Conservation (phyloP, 2,797 vertebrate species). For the Neoniphon sammara region DNA sequence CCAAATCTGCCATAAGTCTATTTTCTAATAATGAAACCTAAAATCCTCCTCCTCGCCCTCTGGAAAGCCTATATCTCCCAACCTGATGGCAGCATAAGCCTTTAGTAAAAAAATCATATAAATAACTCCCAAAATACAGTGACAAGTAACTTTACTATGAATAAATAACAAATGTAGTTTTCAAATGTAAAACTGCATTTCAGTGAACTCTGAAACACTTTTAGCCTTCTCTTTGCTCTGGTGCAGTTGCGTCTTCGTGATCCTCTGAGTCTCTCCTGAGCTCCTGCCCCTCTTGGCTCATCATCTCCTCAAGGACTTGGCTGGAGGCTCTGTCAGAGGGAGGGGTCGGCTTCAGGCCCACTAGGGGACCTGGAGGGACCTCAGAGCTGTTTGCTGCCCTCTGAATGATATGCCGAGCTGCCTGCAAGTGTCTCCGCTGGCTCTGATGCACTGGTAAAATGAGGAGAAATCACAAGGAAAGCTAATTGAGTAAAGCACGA, state of each 20-base stretch:
- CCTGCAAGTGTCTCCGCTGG: constrained; percentile 87
- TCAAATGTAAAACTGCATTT: constrained; percentile 6
- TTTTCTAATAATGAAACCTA: too few species aligned
- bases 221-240: constrained; percentile 4
- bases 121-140: too few species aligned
- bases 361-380: background rate
- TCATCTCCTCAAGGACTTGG: constrained; percentile 38
- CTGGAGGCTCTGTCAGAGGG: constrained; percentile 53
- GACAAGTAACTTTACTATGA: constrained; percentile 4
- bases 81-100: too few species aligned
- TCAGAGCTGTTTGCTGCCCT: constrained; percentile 43
- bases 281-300: constrained; percentile 42
- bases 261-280: constrained; percentile 8
- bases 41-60: too few species aligned
- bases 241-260: background rate
- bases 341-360: constrained; percentile 4
- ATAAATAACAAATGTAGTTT: constrained; percentile 6
- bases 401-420: constrained; percentile 87
- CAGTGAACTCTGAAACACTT: background rate
- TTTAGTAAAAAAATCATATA: too few species aligned
- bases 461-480: constrained; percentile 9
- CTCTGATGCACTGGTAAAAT: constrained; percentile 84
- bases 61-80: too few species aligned
- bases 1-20: too few species aligned
- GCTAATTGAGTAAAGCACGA: background rate